These are phyloP conservation scores for Penelope pileata DNA, from an alignment of 2,113 vertebrate species.

Conservation along the genomic window DNA sequence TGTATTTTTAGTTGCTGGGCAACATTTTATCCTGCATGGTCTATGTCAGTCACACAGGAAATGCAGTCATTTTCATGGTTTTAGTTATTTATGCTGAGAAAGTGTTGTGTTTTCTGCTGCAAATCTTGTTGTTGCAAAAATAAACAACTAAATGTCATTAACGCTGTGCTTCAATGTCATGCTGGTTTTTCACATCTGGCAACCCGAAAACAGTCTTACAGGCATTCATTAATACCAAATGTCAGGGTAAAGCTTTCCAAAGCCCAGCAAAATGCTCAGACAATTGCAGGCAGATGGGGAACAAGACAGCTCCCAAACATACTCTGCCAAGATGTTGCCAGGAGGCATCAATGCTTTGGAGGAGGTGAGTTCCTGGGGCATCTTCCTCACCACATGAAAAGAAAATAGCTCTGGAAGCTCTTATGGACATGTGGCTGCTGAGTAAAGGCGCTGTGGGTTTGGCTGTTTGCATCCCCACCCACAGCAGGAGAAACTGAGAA, in stretches of 20 bases:
- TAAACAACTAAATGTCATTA: constrained; percentile 18
- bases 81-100: constrained; percentile 58
- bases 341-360: neutral
- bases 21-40: constrained; percentile 22
- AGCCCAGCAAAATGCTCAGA: neutral
- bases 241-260: constrained; percentile 10
- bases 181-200: neutral
- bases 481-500: neutral
- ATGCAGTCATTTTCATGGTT: constrained; percentile 56
- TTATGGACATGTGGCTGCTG: neutral
- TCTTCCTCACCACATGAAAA: neutral
- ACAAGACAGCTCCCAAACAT: neutral
- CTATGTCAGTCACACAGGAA: constrained; percentile 51
- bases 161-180: neutral
- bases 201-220: neutral
- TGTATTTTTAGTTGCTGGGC: neutral
- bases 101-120: constrained; percentile 47
- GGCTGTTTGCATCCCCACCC: neutral
- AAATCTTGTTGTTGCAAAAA: constrained; percentile 43
- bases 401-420: neutral
- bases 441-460: neutral
- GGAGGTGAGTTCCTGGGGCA: neutral
- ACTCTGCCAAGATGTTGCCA: neutral
- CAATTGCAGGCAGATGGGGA: neutral
- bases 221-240: constrained; percentile 15